Evolutionary conservation across 2,888 invertebrate species (phyloP).

Genomic region (Perizoma flavofasciatum): DNA sequence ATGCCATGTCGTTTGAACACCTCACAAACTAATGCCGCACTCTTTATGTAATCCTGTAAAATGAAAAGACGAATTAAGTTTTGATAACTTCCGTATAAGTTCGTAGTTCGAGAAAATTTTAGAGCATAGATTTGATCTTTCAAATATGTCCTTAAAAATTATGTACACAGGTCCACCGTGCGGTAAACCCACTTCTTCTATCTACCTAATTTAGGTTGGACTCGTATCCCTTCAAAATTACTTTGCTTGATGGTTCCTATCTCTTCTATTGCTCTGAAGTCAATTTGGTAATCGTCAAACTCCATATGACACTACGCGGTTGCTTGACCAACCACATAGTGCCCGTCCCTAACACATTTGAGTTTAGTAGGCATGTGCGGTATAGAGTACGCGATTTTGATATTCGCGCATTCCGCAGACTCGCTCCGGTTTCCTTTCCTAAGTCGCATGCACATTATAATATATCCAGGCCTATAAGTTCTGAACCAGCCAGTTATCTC

Average conservation of each 20-base stretch:
- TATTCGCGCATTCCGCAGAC: no score
- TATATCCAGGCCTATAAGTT: no score
- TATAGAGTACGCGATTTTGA: no score
- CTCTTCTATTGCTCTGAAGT: no score
- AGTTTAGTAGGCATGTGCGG: no score
- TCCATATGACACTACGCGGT: no score
- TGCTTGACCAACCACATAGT: background rate
- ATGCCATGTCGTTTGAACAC: conserved; percentile 93
- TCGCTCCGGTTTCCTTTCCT: no score
- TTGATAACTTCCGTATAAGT: background rate
- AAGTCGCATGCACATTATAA: no score
- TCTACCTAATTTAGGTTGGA: background rate
- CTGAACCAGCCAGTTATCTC: no score
- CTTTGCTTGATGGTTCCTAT: background rate
- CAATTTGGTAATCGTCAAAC: no score
- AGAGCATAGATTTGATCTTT: background rate
- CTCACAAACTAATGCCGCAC: conserved; percentile 85
- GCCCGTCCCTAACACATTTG: background rate
- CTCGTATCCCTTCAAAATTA: no score
- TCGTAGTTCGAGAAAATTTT: no score
- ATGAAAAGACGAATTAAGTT: conserved; percentile 1
- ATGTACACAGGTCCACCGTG: background rate
- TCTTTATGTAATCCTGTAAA: conserved; percentile 68
- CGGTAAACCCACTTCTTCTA: background rate
- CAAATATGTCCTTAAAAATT: background rate